Conservation (phyloP, 23 tunicate genomes). For the Oikopleura vanhoeffeni region DNA sequence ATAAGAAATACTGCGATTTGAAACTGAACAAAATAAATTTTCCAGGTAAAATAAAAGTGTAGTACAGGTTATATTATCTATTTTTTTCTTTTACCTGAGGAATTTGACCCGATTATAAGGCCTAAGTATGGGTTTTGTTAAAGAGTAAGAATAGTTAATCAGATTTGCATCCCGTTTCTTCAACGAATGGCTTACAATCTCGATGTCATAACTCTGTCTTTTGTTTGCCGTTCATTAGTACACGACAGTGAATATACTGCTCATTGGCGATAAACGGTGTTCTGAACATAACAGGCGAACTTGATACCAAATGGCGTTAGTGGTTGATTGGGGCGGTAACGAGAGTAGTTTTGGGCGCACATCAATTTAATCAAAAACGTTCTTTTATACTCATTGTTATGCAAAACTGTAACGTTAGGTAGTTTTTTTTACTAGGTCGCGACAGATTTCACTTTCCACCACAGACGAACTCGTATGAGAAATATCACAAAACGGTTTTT, state of each 20-base stretch:
- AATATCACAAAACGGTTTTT: too few relatives aligned
- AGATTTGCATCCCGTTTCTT: conserved; percentile 80
- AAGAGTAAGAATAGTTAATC: conserved; percentile 67
- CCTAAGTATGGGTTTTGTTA: conserved; percentile 93
- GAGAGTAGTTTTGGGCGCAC: too few relatives aligned
- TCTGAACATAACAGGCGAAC: conserved; percentile 72
- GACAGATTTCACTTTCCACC: too few relatives aligned
- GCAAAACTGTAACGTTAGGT: too few relatives aligned
- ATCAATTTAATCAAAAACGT: too few relatives aligned
- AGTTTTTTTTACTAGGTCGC: too few relatives aligned
- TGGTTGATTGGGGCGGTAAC: conserved; percentile 88
- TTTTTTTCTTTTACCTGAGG: conserved; percentile 35
- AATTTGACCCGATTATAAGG: conserved; percentile 59
- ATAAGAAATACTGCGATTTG: too few relatives aligned
- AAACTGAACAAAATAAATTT: too few relatives aligned
- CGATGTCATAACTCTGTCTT: conserved; percentile 93
- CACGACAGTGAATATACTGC: conserved; percentile 56
- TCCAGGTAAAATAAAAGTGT: too few relatives aligned
- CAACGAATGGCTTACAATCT: conserved; percentile 79
- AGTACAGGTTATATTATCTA: too few relatives aligned
- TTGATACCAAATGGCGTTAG: conserved; percentile 97
- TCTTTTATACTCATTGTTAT: too few relatives aligned
- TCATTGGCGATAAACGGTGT: conserved; percentile 85
- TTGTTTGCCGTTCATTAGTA: conserved; percentile 72
- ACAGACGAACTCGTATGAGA: too few relatives aligned